Evolutionary conservation across 1,140 invertebrate genomes (phyloP), one percentile per base, ranked within the genome.

Genomic region (Panulirus ornatus): DNA sequence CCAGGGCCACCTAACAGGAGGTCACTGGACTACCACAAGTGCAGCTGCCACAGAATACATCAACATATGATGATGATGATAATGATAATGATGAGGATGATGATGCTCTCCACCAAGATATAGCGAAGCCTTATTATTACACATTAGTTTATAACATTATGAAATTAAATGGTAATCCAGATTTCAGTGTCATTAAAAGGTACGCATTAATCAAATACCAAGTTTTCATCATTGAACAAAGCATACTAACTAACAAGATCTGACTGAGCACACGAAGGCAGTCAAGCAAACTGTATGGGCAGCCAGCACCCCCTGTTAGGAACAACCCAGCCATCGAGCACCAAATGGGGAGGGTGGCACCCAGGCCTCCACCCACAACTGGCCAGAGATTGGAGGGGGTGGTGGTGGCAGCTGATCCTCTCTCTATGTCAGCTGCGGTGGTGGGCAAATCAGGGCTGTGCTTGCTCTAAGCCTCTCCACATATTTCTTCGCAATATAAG

Each of bases 1-100:
- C 79, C 79, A 82, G 54, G 79, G 44, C 78, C 54, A 54, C 79
- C 79, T 82, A 82, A 82, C 47, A 82, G 54, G 79, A 38, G 47
- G 79, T 58, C 79, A 82, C 79, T 82, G 79, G 79, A 30, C 19
- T 58, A 54, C 79, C 79, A 82, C 79, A 82, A 63, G 79, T 58
- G 79, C 54, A 58, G 44, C 79, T 82, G 47, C 79, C 79, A 82
- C 34, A 63, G 51, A 58, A 22, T 58, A 38, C 79, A 58, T 82
- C 79, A 82, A 38, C 79, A 54, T 30, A 82, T 82, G 54, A 82
- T 82, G 34, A 82, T 82, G n/a, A 66, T 66, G 14, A 51, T 81
- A 30, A 34, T 38, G 36, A 76, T 40, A 38, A 76, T 76, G 73
- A 76, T 82, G 34, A 82, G 36, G 36, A 82, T 82, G 51, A 82